These are phyloP conservation scores for Heterodera carotae DNA, from an alignment of 1,140 invertebrate genomes.

Conservation along the genomic window DNA sequence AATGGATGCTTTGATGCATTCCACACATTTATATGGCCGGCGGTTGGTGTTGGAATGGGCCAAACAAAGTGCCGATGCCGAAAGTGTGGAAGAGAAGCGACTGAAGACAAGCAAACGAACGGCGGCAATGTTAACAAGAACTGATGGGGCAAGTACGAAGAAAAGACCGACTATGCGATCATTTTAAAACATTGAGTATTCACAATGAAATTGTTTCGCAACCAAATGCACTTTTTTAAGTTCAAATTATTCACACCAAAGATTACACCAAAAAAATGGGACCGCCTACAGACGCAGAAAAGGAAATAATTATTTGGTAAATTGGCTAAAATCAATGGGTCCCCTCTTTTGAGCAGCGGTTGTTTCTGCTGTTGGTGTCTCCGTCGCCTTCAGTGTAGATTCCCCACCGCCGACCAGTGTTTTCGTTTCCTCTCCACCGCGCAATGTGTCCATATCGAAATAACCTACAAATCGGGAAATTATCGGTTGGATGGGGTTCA, in stretches of 20 bases:
- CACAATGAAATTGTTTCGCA: not conserved
- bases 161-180: slow-evolving; percentile 20
- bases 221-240: too few relatives aligned
- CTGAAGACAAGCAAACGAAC: slow-evolving; percentile 44
- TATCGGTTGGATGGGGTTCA: too few relatives aligned
- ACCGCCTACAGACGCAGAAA: too few relatives aligned
- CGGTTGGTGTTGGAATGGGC: slow-evolving; percentile 95
- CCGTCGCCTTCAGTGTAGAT: slow-evolving; percentile 12
- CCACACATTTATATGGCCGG: slow-evolving; percentile 94
- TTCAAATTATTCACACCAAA: too few relatives aligned
- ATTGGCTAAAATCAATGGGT: slow-evolving; percentile 25
- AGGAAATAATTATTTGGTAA: too few relatives aligned
- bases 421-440: not conserved
- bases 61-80: slow-evolving; percentile 70
- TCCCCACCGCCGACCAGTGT: slow-evolving; percentile 4
- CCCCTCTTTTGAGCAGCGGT: not conserved
- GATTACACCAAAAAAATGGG: too few relatives aligned
- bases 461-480: slow-evolving; percentile 1
- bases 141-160: not conserved
- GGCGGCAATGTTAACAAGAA: not conserved
- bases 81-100: slow-evolving; percentile 58
- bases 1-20: slow-evolving; percentile 86
- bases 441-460: slow-evolving; percentile 28
- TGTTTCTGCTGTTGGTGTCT: not conserved
- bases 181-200: not conserved